phyloP scores from a whole-genome alignment of 1,140 invertebrate species.

The Drosophila sproati region DNA sequence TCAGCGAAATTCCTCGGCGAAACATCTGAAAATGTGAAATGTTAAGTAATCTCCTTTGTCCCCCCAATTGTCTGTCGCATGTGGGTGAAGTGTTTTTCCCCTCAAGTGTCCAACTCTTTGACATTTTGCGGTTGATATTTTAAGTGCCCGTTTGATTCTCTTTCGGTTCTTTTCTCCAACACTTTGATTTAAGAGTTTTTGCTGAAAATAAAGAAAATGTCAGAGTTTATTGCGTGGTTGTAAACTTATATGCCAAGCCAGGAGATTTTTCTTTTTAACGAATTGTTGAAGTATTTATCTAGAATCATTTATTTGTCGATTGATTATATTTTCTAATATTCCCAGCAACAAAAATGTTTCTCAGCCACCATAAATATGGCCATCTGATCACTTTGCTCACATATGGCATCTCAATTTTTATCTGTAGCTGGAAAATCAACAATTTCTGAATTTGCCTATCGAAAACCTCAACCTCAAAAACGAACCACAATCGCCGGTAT shows the following conservation, averaged over 20 bases:
- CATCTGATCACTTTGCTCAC: slow-evolving; percentile 5
- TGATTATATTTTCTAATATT: background rate
- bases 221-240: background rate
- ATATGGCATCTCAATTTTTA: slow-evolving; percentile 28
- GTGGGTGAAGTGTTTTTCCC: slow-evolving; percentile 61
- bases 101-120: slow-evolving; percentile 80
- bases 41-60: slow-evolving; percentile 46
- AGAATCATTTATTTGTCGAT: background rate
- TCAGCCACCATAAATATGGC: background rate
- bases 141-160: slow-evolving; percentile 47
- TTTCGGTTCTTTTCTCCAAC: background rate
- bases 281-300: background rate
- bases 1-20: slow-evolving; percentile 37
- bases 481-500: slow-evolving; percentile 18
- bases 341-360: background rate
- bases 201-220: background rate
- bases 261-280: background rate
- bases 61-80: slow-evolving; percentile 8
- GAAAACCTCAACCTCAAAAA: slow-evolving; percentile 38
- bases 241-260: background rate
- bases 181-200: background rate
- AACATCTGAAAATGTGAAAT: slow-evolving; percentile 54
- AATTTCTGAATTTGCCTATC: slow-evolving; percentile 60
- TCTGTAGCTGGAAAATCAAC: slow-evolving; percentile 52
- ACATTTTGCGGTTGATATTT: slow-evolving; percentile 79